Evolutionary conservation across 1,140 invertebrate species (phyloP).

Genomic region (Heliconius hermathena): DNA sequence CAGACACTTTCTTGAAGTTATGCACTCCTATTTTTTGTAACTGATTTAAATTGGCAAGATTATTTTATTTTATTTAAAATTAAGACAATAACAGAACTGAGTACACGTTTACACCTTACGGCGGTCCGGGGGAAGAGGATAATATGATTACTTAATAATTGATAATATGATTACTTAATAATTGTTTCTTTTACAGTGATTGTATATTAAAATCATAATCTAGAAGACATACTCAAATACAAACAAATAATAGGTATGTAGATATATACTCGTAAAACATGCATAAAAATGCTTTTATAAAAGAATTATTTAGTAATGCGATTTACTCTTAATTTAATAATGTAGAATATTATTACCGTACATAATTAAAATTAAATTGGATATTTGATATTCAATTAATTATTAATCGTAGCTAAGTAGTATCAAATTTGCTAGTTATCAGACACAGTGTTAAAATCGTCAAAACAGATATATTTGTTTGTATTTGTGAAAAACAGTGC

Average conservation of each 20-base stretch:
- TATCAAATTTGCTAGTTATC: constrained; percentile 2
- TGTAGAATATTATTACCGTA: neutral
- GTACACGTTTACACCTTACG: no score
- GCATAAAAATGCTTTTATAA: neutral
- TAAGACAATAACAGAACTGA: no score
- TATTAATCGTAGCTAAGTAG: neutral
- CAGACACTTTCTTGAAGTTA: no score
- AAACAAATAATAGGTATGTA: no score
- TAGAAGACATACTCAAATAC: no score
- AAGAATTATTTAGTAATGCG: constrained; percentile 8
- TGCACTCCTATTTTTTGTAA: no score
- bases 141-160: no score
- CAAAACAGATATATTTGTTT: neutral
- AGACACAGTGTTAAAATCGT: neutral
- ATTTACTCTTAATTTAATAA: neutral
- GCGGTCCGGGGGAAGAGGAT: no score
- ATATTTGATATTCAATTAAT: constrained; percentile 8
- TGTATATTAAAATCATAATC: neutral
- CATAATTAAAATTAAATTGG: constrained; percentile 11
- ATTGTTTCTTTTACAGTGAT: neutral
- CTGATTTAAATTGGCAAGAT: no score
- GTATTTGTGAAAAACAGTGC: neutral
- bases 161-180: no score
- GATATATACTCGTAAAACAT: neutral
- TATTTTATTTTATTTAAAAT: no score